Conservation (phyloP, 23 tunicate genomes). For the Trididemnum nubilum region DNA sequence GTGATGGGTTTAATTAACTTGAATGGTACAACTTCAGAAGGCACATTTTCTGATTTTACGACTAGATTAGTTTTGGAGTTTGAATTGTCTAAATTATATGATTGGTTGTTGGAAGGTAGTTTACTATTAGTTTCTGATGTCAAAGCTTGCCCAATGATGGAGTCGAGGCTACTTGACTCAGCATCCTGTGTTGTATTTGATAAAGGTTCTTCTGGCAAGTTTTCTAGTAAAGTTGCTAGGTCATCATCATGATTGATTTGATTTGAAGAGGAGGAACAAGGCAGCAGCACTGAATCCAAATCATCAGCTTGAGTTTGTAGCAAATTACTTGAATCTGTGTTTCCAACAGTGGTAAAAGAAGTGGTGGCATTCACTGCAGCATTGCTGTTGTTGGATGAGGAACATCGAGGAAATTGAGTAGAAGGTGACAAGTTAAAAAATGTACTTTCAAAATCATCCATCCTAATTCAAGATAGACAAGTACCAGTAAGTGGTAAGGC, state of each 20-base stretch:
- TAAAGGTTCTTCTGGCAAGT: neutral
- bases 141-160: neutral
- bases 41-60: neutral
- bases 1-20: neutral
- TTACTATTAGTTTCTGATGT: neutral
- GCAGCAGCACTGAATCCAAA: conserved; percentile 30
- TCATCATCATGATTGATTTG: neutral
- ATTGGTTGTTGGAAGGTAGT: neutral
- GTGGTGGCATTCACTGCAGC: neutral
- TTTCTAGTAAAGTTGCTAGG: neutral
- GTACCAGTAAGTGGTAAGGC: no score
- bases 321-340: neutral
- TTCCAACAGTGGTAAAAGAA: neutral
- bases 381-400: neutral
- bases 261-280: neutral
- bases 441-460: conserved; percentile 61
- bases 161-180: neutral
- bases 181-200: neutral
- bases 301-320: conserved; percentile 45
- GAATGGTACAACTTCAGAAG: neutral
- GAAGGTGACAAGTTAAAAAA: conserved; percentile 55
- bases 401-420: neutral
- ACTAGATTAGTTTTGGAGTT: no score
- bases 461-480: no score
- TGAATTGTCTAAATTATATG: neutral